Percentiles rank a stretch among this genome's conserved stretches.
Evolutionary conservation across 2,888 invertebrate species (phyloP).

Genomic region (Sussaba pulchella): DNA sequence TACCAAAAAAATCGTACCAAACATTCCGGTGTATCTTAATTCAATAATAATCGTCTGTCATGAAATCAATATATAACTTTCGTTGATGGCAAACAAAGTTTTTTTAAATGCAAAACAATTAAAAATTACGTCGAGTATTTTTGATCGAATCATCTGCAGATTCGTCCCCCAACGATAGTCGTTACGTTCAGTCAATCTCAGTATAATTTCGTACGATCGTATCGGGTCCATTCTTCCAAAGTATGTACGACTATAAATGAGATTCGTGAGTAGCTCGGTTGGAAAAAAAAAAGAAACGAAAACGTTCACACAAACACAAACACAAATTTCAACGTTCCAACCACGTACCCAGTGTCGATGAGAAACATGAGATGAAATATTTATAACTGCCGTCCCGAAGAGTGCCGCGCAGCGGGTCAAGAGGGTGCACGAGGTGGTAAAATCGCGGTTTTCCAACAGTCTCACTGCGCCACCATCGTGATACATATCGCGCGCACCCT

Average conservation of each 20-base stretch:
- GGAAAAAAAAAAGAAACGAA: conserved; percentile 45
- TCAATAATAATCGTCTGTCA: too few relatives aligned
- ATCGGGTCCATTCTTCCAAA: background rate
- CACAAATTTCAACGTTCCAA: conserved; percentile 32
- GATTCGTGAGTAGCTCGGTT: conserved; percentile 37
- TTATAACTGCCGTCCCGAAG: conserved; percentile 32
- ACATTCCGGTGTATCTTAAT: too few relatives aligned
- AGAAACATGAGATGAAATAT: conserved; percentile 61
- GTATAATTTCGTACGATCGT: background rate
- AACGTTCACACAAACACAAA: too few relatives aligned
- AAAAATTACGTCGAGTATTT: too few relatives aligned
- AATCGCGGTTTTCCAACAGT: conserved; percentile 39
- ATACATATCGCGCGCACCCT: background rate
- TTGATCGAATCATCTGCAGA: too few relatives aligned
- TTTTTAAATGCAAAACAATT: too few relatives aligned
- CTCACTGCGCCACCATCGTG: conserved; percentile 5
- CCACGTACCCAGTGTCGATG: conserved; percentile 56
- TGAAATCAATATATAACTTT: too few relatives aligned
- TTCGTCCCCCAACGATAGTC: too few relatives aligned
- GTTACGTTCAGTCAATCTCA: too few relatives aligned
- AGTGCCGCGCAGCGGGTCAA: conserved; percentile 6
- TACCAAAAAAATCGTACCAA: too few relatives aligned
- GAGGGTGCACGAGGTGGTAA: conserved; percentile 2
- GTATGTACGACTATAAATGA: conserved; percentile 34
- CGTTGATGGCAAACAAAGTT: too few relatives aligned